These are phyloP conservation scores for Mastigias papua DNA, from an alignment of 30 jellyfish, hydroid and myxozoan species.

Conservation along the genomic window DNA sequence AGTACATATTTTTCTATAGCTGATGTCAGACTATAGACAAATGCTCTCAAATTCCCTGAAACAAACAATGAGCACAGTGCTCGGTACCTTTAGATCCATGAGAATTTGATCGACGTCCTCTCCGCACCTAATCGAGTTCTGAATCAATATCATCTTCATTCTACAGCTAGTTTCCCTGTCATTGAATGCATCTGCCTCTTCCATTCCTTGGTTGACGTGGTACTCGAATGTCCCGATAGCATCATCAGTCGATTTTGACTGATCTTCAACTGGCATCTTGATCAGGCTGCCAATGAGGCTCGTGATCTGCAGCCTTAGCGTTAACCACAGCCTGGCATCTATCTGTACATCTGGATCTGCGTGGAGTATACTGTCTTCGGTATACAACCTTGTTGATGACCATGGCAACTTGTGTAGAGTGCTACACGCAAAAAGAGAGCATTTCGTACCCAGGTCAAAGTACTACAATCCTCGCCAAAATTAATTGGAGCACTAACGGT, in stretches of 20 bases:
- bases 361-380: constrained; percentile 18
- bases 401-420: constrained; percentile 28
- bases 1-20: no score
- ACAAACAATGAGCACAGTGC: neutral
- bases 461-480: no score
- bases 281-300: constrained; percentile 27
- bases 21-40: no score
- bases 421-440: neutral
- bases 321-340: constrained; percentile 66
- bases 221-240: constrained; percentile 46
- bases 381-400: constrained; percentile 3
- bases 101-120: constrained; percentile 47
- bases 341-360: constrained; percentile 45
- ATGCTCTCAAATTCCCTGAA: no score
- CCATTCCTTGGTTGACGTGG: constrained; percentile 66
- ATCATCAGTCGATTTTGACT: constrained; percentile 21
- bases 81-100: constrained; percentile 30
- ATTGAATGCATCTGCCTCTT: constrained; percentile 70
- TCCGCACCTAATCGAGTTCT: constrained; percentile 59
- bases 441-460: no score
- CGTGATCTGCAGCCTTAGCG: constrained; percentile 35
- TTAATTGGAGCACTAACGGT: no score
- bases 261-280: constrained; percentile 51
- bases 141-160: constrained; percentile 33
- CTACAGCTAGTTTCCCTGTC: constrained; percentile 12